phyloP scores from a whole-genome alignment of 2,113 vertebrate species.

The Polypterus bichir region DNA sequence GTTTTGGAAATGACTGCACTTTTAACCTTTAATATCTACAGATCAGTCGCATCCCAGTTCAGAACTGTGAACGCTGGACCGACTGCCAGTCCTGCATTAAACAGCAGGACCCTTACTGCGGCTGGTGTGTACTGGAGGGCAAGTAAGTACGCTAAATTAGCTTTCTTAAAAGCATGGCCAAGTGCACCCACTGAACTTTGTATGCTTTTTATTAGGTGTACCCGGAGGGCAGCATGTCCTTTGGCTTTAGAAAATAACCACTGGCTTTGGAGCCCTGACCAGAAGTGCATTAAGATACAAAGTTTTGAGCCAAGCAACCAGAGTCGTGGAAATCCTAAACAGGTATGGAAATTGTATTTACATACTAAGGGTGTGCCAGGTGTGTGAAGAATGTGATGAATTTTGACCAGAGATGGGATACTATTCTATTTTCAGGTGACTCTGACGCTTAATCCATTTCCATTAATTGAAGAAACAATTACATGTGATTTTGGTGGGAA shows the following conservation, averaged over 20 bases:
- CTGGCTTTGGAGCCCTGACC: slow-evolving; percentile 80
- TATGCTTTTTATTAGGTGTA: slow-evolving; percentile 51
- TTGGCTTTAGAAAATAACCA: slow-evolving; percentile 49
- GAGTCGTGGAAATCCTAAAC: slow-evolving; percentile 56
- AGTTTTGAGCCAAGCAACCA: slow-evolving; percentile 64
- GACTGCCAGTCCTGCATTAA: slow-evolving; percentile 61
- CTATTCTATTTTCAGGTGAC: too few relatives aligned
- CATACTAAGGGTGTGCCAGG: too few relatives aligned
- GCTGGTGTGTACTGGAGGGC: slow-evolving; percentile 85
- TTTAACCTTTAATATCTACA: slow-evolving; percentile 15
- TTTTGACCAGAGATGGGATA: too few relatives aligned
- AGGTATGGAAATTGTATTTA: slow-evolving; percentile 25
- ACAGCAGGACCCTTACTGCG: slow-evolving; percentile 79
- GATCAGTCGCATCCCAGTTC: slow-evolving; percentile 65
- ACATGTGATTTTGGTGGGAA: too few relatives aligned
- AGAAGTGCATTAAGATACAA: slow-evolving; percentile 58
- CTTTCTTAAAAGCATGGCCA: neutral
- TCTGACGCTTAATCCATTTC: too few relatives aligned
- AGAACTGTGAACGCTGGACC: slow-evolving; percentile 59
- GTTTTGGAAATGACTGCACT: too few relatives aligned
- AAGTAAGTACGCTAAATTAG: slow-evolving; percentile 44
- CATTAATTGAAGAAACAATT: too few relatives aligned
- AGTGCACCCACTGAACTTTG: neutral
- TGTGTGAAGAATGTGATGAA: too few relatives aligned
- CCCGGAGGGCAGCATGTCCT: slow-evolving; percentile 58